Percentiles rank a stretch among this genome's conserved stretches.
Conservation (phyloP, 2,113 vertebrate genomes). For the Pygathrix nemaeus region DNA sequence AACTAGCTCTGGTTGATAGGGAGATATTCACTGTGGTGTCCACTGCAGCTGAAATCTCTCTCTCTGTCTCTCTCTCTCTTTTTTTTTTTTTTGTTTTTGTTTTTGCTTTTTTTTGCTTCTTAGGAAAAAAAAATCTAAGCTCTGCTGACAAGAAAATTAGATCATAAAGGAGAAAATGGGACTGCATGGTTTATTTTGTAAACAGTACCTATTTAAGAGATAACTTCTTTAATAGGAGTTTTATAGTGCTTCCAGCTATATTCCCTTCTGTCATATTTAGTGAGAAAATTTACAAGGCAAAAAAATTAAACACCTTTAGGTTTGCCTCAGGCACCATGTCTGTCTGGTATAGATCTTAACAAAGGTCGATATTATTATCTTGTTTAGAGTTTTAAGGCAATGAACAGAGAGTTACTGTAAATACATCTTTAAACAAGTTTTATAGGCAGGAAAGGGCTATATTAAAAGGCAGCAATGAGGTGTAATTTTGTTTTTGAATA, state of each 20-base stretch:
- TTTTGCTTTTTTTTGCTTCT: not conserved
- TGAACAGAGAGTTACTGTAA: slow-evolving; percentile 10
- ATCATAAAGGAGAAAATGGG: slow-evolving; percentile 60
- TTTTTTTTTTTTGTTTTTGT: no score
- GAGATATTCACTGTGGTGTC: no score
- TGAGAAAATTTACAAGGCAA: slow-evolving; percentile 51
- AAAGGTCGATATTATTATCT: slow-evolving; percentile 31
- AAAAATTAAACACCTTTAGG: slow-evolving; percentile 40
- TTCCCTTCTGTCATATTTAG: slow-evolving; percentile 34
- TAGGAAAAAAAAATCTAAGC: not conserved
- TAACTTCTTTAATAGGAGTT: slow-evolving; percentile 32
- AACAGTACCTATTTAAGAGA: slow-evolving; percentile 43
- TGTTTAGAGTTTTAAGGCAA: slow-evolving; percentile 48
- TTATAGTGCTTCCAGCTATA: not conserved
- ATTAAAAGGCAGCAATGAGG: not conserved
- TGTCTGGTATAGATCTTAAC: slow-evolving; percentile 35
- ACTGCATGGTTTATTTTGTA: slow-evolving; percentile 46
- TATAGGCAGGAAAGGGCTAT: not conserved
- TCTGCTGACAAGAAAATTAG: slow-evolving; percentile 45
- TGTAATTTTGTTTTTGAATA: slow-evolving; percentile 1
- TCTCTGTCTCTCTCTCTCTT: no score
- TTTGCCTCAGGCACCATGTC: slow-evolving; percentile 42
- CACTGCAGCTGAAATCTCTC: not conserved
- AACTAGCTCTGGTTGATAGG: not conserved
- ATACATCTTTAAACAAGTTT: not conserved